Percentiles rank a stretch among this genome's conserved stretches.
Evolutionary conservation across 2,888 invertebrate species (phyloP).

Genomic region (Resseliella maxima): DNA sequence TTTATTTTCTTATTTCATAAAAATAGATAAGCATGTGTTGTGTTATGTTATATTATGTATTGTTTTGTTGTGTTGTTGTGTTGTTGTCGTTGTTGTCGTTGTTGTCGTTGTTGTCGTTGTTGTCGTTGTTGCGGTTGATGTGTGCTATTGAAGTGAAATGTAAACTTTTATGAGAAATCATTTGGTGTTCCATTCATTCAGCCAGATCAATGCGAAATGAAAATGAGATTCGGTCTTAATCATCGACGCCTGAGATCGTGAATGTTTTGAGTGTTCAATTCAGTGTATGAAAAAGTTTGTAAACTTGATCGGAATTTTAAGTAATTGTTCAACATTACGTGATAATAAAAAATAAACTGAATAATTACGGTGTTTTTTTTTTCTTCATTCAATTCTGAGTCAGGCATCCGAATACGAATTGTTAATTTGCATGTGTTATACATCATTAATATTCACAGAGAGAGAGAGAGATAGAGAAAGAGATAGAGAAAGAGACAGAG

Average conservation of each 20-base stretch:
- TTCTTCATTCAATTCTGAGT: too few relatives aligned
- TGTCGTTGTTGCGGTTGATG: too few relatives aligned
- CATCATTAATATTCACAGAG: too few relatives aligned
- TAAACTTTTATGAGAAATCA: neutral
- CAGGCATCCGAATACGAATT: too few relatives aligned
- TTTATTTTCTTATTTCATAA: conserved; percentile 6
- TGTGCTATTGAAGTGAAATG: neutral
- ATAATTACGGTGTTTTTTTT: too few relatives aligned
- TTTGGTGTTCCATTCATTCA: conserved; percentile 1
- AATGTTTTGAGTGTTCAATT: neutral
- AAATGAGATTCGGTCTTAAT: neutral
- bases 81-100: too few relatives aligned
- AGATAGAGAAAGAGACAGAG: too few relatives aligned
- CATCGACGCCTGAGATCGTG: neutral
- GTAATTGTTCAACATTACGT: neutral
- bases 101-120: too few relatives aligned
- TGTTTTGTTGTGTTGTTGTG: too few relatives aligned
- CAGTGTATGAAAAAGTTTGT: neutral
- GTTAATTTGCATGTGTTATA: too few relatives aligned
- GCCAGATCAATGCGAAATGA: neutral
- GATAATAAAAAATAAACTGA: neutral
- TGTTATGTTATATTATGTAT: neutral
- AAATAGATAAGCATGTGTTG: conserved; percentile 28
- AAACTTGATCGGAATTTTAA: neutral
- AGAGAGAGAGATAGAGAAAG: too few relatives aligned